Evolutionary conservation across 2,113 vertebrate species (phyloP).

Genomic region (Calcarius ornatus): DNA sequence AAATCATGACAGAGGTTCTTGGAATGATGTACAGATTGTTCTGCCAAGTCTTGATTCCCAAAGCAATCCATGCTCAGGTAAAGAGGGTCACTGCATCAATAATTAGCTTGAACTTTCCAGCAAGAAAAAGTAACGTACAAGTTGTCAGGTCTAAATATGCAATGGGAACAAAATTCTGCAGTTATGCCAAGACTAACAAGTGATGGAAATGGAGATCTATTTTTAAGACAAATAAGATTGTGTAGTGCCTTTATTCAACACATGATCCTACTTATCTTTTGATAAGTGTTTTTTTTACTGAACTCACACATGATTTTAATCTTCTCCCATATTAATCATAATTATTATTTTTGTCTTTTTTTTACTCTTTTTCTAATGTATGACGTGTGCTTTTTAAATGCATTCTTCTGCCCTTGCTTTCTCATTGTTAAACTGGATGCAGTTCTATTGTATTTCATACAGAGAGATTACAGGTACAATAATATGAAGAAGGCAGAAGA

Average conservation of each 20-base stretch:
- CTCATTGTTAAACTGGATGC: background rate
- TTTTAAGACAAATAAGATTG: conserved; percentile 1
- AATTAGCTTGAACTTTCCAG: conserved; percentile 23
- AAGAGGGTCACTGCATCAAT: background rate
- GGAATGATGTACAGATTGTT: background rate
- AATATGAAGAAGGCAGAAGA: background rate
- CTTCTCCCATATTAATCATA: background rate
- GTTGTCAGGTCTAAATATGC: conserved; percentile 22
- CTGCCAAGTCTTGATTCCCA: conserved; percentile 19
- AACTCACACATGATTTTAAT: background rate
- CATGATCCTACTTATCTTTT: background rate
- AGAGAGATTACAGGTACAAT: background rate
- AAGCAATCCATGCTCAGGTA: conserved; percentile 9
- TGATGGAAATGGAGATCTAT: conserved; percentile 7
- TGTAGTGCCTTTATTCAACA: background rate
- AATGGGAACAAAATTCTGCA: conserved; percentile 35
- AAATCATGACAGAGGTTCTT: background rate
- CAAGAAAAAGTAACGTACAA: background rate
- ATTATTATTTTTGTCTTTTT: background rate
- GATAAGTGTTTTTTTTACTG: background rate
- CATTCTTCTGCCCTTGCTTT: background rate
- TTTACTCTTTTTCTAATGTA: background rate
- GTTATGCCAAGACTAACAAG: conserved; percentile 45
- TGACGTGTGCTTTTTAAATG: background rate
- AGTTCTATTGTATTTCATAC: background rate